Percentiles rank a stretch among this genome's conserved stretches.
phyloP scores from a whole-genome alignment of 2,888 invertebrate species.

The Epinotia ramella region DNA sequence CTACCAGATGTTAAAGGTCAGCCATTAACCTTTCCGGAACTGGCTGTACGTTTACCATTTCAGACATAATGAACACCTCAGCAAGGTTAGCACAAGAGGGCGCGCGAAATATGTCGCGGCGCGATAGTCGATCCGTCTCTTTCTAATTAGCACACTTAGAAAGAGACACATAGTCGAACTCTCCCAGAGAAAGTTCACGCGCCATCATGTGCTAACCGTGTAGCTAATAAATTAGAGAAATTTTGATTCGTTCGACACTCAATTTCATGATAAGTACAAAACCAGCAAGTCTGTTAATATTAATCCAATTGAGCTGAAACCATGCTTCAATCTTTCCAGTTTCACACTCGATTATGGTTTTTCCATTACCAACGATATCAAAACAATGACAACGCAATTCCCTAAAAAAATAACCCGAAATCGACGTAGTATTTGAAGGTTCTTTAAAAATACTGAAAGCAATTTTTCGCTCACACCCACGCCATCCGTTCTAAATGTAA shows the following conservation, averaged over 20 bases:
- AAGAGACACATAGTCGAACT: no score
- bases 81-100: neutral
- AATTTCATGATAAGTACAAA: neutral
- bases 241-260: neutral
- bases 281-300: neutral
- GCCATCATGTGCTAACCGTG: no score
- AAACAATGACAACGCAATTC: slow-evolving; percentile 29
- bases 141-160: no score
- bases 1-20: neutral
- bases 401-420: slow-evolving; percentile 21
- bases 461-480: slow-evolving; percentile 33
- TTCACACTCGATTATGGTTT: slow-evolving; percentile 23
- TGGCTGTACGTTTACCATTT: neutral
- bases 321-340: slow-evolving; percentile 2
- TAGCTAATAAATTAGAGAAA: no score
- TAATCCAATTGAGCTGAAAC: neutral
- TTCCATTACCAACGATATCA: slow-evolving; percentile 28
- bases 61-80: neutral
- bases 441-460: slow-evolving; percentile 24
- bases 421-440: slow-evolving; percentile 8
- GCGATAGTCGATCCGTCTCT: no score
- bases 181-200: no score
- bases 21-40: neutral
- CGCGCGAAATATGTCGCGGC: no score
- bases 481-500: slow-evolving; percentile 34